A percentile compares a stretch with the other conserved stretches of the same genome.
These are phyloP conservation scores for Notolabrus celidotus DNA, from an alignment of 2,797 vertebrate species.

Conservation along the genomic window DNA sequence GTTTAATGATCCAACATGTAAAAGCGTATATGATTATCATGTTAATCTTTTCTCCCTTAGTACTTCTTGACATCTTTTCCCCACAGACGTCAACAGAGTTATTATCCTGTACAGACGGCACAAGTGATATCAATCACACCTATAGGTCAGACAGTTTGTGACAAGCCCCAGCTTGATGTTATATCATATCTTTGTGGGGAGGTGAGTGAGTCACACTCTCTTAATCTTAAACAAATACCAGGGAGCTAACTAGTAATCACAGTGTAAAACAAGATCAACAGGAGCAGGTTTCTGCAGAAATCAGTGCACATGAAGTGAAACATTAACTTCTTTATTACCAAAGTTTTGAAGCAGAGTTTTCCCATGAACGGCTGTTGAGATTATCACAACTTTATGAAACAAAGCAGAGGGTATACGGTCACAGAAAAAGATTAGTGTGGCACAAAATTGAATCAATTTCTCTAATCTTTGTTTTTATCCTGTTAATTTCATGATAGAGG, in stretches of 20 bases:
- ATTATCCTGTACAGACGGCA: not conserved
- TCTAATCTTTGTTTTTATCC: too few species aligned
- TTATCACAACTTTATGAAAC: too few species aligned
- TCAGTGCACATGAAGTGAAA: not conserved
- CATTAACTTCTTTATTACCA: not conserved
- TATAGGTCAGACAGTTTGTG: constrained; percentile 22
- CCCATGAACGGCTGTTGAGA: too few species aligned
- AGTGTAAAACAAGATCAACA: not conserved
- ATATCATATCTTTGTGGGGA: constrained; percentile 2
- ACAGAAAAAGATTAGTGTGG: too few species aligned
- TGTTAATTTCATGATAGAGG: too few species aligned
- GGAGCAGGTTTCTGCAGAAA: not conserved
- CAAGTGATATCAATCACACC: constrained; percentile 15
- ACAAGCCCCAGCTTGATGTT: constrained; percentile 51
- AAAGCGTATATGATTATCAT: not conserved
- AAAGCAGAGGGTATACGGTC: too few species aligned
- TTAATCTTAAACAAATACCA: constrained; percentile 23
- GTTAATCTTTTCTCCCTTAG: not conserved
- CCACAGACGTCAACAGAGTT: not conserved
- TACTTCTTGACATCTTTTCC: not conserved
- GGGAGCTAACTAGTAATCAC: not conserved
- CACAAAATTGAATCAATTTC: too few species aligned
- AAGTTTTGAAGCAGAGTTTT: too few species aligned
- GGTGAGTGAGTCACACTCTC: constrained; percentile 22
- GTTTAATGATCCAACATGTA: not conserved